A percentile compares a stretch with the other conserved stretches of the same genome.
phyloP scores from a whole-genome alignment of 1,140 invertebrate species.

The Nymphalis io region DNA sequence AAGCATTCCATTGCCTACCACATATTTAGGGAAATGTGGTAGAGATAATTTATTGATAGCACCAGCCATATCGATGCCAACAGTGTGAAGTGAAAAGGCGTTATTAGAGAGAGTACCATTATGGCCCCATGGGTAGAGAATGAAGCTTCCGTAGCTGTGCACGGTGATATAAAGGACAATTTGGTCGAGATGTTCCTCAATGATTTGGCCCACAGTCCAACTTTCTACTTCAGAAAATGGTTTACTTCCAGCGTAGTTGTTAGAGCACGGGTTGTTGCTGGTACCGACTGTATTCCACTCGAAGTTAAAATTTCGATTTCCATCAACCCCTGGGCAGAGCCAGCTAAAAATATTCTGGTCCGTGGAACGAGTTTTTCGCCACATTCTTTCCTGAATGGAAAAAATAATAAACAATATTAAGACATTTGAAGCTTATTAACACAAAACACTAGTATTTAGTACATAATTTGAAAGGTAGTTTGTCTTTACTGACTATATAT shows the following conservation, averaged over 20 bases:
- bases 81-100: slow-evolving; percentile 64
- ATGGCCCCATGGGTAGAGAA: slow-evolving; percentile 38
- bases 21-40: slow-evolving; percentile 43
- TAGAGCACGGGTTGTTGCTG: slow-evolving; percentile 83
- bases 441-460: no score
- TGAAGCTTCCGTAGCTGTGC: slow-evolving; percentile 4
- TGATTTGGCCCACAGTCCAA: slow-evolving; percentile 66
- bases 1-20: slow-evolving; percentile 46
- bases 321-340: slow-evolving; percentile 81
- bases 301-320: slow-evolving; percentile 83
- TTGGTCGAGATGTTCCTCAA: slow-evolving; percentile 54
- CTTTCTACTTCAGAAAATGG: slow-evolving; percentile 88
- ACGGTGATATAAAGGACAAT: slow-evolving; percentile 48
- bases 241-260: slow-evolving; percentile 84
- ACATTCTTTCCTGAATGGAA: slow-evolving; percentile 30
- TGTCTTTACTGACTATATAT: no score
- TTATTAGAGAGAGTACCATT: slow-evolving; percentile 78
- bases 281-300: slow-evolving; percentile 84
- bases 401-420: background rate
- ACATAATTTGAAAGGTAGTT: no score
- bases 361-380: slow-evolving; percentile 41
- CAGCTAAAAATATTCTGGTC: slow-evolving; percentile 10
- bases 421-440: no score
- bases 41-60: slow-evolving; percentile 16
- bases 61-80: slow-evolving; percentile 47